Evolutionary conservation across 2,888 invertebrate species (phyloP).

Genomic region (Parascotia fuliginaria): DNA sequence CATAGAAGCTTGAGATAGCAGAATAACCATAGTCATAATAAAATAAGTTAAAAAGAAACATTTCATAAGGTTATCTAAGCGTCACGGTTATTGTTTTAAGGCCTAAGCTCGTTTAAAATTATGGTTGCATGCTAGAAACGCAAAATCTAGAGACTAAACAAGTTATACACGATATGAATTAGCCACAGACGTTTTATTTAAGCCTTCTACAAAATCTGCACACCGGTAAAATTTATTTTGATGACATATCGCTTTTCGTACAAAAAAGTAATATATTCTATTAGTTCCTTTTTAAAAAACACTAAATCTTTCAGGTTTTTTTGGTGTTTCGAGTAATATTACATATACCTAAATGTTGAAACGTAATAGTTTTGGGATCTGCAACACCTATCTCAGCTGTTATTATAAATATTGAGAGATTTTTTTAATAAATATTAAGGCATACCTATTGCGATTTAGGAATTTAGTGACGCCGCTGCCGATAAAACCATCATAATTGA

Average conservation of each 20-base stretch:
- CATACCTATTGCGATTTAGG: too few species aligned
- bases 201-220: slow-evolving; percentile 27
- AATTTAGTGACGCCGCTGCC: too few species aligned
- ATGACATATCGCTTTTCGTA: slow-evolving; percentile 23
- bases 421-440: too few species aligned
- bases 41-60: too few species aligned
- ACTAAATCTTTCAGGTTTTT: not conserved
- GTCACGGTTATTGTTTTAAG: not conserved
- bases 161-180: slow-evolving; percentile 30
- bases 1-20: too few species aligned
- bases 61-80: not conserved
- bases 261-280: slow-evolving; percentile 32
- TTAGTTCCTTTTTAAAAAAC: slow-evolving; percentile 18
- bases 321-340: too few species aligned
- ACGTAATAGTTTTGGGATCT: too few species aligned
- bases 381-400: too few species aligned
- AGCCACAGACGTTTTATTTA: slow-evolving; percentile 26
- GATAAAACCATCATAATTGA: too few species aligned
- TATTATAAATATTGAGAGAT: too few species aligned
- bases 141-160: slow-evolving; percentile 17
- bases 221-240: slow-evolving; percentile 43
- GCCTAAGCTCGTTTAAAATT: slow-evolving; percentile 3
- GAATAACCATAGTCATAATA: too few species aligned
- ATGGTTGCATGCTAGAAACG: slow-evolving; percentile 15
- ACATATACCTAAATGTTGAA: too few species aligned